Percentiles rank a stretch among this genome's conserved stretches.
Evolutionary conservation across 2,888 invertebrate genomes (phyloP).

Genomic region (Oxyteleia sp.): DNA sequence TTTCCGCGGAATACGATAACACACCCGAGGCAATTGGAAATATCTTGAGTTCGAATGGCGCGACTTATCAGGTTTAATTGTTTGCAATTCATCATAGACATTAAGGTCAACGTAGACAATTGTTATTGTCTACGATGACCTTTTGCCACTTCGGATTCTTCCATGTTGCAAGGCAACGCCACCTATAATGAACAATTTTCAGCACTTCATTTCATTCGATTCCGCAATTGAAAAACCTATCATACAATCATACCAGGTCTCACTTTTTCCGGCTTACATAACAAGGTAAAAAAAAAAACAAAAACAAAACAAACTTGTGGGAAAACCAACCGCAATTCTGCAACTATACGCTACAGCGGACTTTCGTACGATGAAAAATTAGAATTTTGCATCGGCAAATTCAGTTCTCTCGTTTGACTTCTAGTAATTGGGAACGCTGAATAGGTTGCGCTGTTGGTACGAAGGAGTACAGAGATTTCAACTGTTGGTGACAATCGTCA

Average conservation of each 20-base stretch:
- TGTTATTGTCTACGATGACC: conserved; percentile 40
- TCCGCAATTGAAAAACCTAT: conserved; percentile 18
- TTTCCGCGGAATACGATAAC: not conserved
- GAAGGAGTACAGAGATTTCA: conserved; percentile 5
- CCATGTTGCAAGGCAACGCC: conserved; percentile 8
- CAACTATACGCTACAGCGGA: no score
- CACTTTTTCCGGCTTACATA: no score
- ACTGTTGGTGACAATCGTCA: conserved; percentile 32
- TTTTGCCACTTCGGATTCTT: conserved; percentile 33
- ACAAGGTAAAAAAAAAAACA: no score
- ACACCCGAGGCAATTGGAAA: conserved; percentile 16
- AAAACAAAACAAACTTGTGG: no score
- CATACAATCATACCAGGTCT: no score
- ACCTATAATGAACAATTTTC: conserved; percentile 5
- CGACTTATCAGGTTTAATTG: conserved; percentile 38
- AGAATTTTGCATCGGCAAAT: no score
- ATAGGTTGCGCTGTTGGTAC: not conserved
- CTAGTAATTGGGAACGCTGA: not conserved
- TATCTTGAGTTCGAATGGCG: conserved; percentile 11
- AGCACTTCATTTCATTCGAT: no score
- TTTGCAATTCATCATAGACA: conserved; percentile 41
- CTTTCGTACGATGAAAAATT: no score
- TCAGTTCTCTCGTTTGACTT: not conserved
- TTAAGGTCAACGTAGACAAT: conserved; percentile 46
- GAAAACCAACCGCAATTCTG: no score